Base-by-base conservation (phyloP, 64 coral and sea anemone species). In the Montipora capricornis region DNA sequence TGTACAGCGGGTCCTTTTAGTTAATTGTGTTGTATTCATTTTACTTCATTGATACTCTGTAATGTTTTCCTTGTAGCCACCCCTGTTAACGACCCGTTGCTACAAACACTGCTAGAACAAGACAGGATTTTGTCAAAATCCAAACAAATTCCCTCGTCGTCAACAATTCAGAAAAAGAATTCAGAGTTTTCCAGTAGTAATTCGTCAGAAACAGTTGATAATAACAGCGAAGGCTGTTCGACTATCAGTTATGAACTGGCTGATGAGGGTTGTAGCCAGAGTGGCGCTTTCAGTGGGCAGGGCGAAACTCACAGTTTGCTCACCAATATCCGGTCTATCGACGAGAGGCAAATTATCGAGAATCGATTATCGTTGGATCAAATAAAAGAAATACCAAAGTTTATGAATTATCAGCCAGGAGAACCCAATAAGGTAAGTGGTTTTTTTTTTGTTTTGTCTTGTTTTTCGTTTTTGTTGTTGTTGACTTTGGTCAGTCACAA, bases 371-470 rank as follows among this genome's bases (percentile, higher is more conserved):
- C 94, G 46, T 10, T 94, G 46, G 97, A 98, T 44, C 82, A 83
- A 80, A 96, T 98, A 19, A 93, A 81, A 88, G 79, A 91, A 26
- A 89, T 98, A 88, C 97, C 97, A 74, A 90, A 95, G 67, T 98
- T 98, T 52, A 87, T 74, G 46, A 85, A 94, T 89, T 95, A 96
- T 73, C 47, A 91, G 0, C 89, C 94, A 6, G 97, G 97, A 8
- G 89, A 93, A 78, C 97, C 97, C 5, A 98, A 70, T 84, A 94
- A 94, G 94, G 97, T 98, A 60, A 50, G 58, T 1, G 0, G 3
- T 57, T 57, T 11, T 57, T 5, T 6, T 57, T 57, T 6, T 57
- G 1, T 3, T 11, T 57, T 57, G 6, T 57, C 53, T 57, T 6
- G 6, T 57, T 57, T 7, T 15, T 64, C 13, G 11, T 14, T 64